These are phyloP conservation scores for Condylura cristata DNA, from an alignment of 2,113 vertebrate species.

Conservation along the genomic window DNA sequence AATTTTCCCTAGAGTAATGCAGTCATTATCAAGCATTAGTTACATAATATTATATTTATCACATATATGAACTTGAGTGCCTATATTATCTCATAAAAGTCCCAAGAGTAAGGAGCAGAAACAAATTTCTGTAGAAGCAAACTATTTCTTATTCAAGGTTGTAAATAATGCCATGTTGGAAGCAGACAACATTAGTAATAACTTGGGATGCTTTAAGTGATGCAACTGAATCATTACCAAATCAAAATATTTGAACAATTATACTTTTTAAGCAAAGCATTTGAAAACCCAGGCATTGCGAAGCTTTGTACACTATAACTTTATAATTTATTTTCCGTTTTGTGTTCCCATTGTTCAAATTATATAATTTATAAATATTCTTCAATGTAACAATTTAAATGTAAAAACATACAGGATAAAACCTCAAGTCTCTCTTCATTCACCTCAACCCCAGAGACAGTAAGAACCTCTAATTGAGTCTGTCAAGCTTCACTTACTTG, in stretches of 20 bases:
- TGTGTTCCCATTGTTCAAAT: background rate
- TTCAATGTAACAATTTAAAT: background rate
- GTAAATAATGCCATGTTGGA: background rate
- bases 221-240: background rate
- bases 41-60: background rate
- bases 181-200: background rate
- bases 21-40: background rate
- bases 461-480: too few relatives aligned
- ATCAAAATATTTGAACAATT: conserved; percentile 24
- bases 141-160: background rate
- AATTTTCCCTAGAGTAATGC: background rate
- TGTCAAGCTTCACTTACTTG: background rate
- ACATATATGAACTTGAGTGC: background rate
- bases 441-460: background rate
- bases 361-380: background rate
- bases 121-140: background rate
- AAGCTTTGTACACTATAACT: background rate
- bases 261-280: background rate
- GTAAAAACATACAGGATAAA: background rate
- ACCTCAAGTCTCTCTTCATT: background rate
- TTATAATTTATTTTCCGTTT: background rate
- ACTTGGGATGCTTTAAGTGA: background rate
- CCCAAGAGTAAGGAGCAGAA: background rate
- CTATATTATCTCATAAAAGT: background rate
- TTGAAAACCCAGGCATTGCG: background rate